Evolutionary conservation across 2,797 vertebrate genomes (phyloP).

Genomic region (Iguana delicatissima): DNA sequence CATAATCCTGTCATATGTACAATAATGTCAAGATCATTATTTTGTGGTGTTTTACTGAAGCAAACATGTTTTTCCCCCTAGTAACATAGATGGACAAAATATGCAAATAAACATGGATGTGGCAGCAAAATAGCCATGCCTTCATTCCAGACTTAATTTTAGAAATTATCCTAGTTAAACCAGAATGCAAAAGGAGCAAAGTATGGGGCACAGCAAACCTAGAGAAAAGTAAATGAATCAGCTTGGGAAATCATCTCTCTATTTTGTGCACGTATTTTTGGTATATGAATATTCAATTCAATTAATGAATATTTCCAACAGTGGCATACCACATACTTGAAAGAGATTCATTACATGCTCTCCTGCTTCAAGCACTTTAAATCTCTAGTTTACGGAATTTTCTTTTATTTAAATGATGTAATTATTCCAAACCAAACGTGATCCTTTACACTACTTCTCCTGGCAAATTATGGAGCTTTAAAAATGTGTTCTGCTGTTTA

Average conservation of each 20-base stretch:
- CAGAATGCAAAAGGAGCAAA: neutral
- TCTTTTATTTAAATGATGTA: neutral
- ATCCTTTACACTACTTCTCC: neutral
- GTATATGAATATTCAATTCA: neutral
- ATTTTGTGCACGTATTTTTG: neutral
- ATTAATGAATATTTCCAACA: neutral
- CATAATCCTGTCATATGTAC: neutral
- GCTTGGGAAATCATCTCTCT: neutral
- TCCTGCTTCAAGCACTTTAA: neutral
- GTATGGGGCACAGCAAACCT: neutral
- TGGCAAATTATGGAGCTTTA: neutral
- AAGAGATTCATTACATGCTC: neutral
- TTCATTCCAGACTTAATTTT: conserved; percentile 10
- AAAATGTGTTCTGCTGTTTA: conserved; percentile 11
- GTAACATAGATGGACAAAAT: neutral
- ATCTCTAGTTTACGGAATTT: neutral
- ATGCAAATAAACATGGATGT: neutral
- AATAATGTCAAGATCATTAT: neutral
- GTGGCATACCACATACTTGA: neutral
- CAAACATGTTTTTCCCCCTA: neutral
- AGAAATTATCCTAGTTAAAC: neutral
- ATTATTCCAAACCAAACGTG: neutral
- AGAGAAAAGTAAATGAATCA: neutral
- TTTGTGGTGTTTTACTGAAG: neutral
- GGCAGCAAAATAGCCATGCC: neutral